Percentiles rank a stretch among this genome's conserved stretches.
These are phyloP conservation scores for Exocentrus adspersus DNA, from an alignment of 2,888 invertebrate species.

Conservation along the genomic window DNA sequence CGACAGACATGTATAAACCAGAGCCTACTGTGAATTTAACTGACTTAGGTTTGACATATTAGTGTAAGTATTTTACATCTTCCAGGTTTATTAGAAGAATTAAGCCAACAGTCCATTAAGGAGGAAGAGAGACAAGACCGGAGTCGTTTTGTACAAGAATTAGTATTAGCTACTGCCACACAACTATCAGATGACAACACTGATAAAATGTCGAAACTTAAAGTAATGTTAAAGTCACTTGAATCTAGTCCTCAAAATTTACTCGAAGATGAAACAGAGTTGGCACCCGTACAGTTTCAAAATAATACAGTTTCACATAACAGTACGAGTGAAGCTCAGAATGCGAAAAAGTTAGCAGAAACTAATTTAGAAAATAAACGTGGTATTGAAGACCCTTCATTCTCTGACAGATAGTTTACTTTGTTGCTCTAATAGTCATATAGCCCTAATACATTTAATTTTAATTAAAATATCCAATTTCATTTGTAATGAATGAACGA, in stretches of 20 bases:
- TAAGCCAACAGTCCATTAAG: constrained; percentile 67
- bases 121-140: constrained; percentile 72
- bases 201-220: constrained; percentile 13
- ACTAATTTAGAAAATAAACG: constrained; percentile 51
- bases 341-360: constrained; percentile 58
- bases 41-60: too few species aligned
- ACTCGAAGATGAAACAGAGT: constrained; percentile 28
- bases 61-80: too few species aligned
- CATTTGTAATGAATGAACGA: too few species aligned
- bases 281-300: constrained; percentile 41
- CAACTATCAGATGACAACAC: constrained; percentile 37
- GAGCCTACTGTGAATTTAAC: too few species aligned
- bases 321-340: constrained; percentile 58
- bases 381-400: constrained; percentile 22
- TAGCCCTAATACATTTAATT: constrained; percentile 28
- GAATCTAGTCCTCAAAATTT: constrained; percentile 39
- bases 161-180: constrained; percentile 69
- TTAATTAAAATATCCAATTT: constrained; percentile 24
- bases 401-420: constrained; percentile 35
- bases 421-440: constrained; percentile 22
- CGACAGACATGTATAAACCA: too few species aligned
- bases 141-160: constrained; percentile 76
- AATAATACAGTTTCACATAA: constrained; percentile 54
- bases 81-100: constrained; percentile 63
- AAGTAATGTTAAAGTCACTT: constrained; percentile 34